Evolutionary conservation across 2,888 invertebrate genomes (phyloP), one percentile per base, ranked within the genome.

Genomic region (Helicoverpa assulta): DNA sequence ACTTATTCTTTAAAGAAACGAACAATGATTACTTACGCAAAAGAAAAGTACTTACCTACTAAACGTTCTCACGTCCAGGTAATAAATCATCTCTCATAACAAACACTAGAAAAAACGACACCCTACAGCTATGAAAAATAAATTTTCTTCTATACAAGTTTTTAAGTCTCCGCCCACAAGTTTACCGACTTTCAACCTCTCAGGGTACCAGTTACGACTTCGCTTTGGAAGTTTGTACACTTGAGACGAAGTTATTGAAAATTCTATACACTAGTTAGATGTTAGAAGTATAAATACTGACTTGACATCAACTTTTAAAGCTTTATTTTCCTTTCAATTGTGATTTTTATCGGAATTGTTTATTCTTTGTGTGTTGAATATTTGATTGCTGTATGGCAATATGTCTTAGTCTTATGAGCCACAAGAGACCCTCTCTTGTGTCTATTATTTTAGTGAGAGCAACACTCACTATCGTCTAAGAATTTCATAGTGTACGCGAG

Each of bases 191-290:
- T 70, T 5, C 7, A 56, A 59, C 51, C 18, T 62, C 50, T 52
- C 61, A 21, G 53, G 74, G 56, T 47, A 55, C 37, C 51, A 67
- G 77, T 65, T 70, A 69, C 60, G 65, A 75, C 63, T 71, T 72
- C 40, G n/a, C 50, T 29, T 54, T 33, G 8, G 51, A 68, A 81
- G 58, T 78, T 76, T 37, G 51, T 55, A 47, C 29, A 65, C 71
- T 72, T 19, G 53, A 71, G 67, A 37, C 3, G 37, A 63, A 74
- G 50, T 74, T 76, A 68, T 76, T 71, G 70, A 74, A 69, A 74
- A 73, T 70, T 78, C 59, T 43, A 54, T 37, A 64, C 43, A 56
- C 29, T 67, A 51, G 21, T 14, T 76, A 65, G 40, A 54, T 55
- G 37, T 66, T 68, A 43, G 3, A n/a, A 51, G 51, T 65, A 51